Conservation (phyloP, 2,797 vertebrate species). For the Argyrosomus regius region DNA sequence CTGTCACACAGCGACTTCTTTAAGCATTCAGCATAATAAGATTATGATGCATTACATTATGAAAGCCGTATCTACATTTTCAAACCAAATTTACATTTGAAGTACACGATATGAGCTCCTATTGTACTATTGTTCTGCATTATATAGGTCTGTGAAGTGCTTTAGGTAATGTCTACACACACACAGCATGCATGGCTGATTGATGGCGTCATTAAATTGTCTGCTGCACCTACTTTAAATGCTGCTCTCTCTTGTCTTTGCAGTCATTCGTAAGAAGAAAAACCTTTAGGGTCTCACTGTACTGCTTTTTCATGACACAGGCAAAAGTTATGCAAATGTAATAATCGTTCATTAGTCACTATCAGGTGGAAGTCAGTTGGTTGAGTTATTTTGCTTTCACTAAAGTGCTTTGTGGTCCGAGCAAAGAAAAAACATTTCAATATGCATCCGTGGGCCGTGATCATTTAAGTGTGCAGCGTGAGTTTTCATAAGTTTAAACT, state of each 20-base stretch:
- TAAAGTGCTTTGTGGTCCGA: constrained; percentile 15
- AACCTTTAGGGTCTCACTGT: constrained; percentile 20
- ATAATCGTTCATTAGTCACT: constrained; percentile 58
- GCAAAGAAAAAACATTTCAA: constrained; percentile 35
- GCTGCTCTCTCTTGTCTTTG: constrained; percentile 51
- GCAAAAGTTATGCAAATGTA: constrained; percentile 53
- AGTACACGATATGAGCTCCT: neutral
- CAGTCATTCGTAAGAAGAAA: constrained; percentile 24
- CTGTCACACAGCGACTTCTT: constrained; percentile 1
- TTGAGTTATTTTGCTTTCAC: constrained; percentile 31
- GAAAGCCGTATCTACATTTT: neutral
- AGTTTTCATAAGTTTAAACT: neutral
- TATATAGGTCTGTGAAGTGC: neutral
- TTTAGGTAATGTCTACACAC: constrained; percentile 27
- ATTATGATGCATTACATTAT: neutral
- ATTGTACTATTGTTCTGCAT: neutral
- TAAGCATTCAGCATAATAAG: neutral
- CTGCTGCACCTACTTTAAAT: constrained; percentile 50
- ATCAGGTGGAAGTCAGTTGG: constrained; percentile 22
- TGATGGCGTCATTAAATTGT: constrained; percentile 55
- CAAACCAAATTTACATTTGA: neutral
- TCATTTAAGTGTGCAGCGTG: neutral
- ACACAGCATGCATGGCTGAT: constrained; percentile 32
- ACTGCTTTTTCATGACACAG: constrained; percentile 38
- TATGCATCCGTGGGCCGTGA: constrained; percentile 1